Evolutionary conservation across 2,797 vertebrate species (phyloP), one percentile per base, ranked within the genome.

Genomic region (Sebastes diploproa): DNA sequence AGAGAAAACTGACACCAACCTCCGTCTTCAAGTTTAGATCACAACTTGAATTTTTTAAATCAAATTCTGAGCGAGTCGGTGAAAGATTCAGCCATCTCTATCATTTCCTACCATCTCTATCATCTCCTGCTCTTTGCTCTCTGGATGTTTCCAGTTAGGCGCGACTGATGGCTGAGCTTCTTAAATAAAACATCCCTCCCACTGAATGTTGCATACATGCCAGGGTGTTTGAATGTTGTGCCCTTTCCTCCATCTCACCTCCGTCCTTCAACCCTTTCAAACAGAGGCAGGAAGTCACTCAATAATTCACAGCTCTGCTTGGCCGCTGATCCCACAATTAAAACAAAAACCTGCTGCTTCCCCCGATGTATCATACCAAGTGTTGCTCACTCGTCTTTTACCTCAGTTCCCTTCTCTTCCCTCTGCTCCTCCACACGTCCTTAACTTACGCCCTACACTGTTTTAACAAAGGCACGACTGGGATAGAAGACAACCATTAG

Each of bases 111-210:
- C 9, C 11, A 30, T 68, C 5, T 11, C 23, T 22, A 52, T 7
- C 55, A 36, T 50, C 29, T 38, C 16, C 34, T 52, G 18, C 23
- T 60, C 16, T 52, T 63, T 59, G 56, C 52, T 70, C 29, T 59
- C 36, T 29, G 59, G 63, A 36, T 67, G 72, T 22, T 62, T 72
- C 36, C 9, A 32, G 32, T 16, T 72, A 29, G 22, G 61, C 10
- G 14, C 10, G 13, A 42, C n/a, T 20, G 61, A 61, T 60, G 42
- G 64, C 69, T 7, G 63, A 84, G 69, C 72, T 38, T 58, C 55
- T 76, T 85, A 29, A 87, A 89, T 85, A 84, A 86, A 85, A 75
- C 58, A 87, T 73, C 30, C 4, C 68, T 69, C 46, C 59, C 50
- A 5, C 78, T 88, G 80, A 88, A 68, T 55, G 82, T 58, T 75